A percentile compares a stretch with the other conserved stretches of the same genome.
Conservation (phyloP, 2,113 vertebrate genomes). For the Tachysurus fulvidraco region DNA sequence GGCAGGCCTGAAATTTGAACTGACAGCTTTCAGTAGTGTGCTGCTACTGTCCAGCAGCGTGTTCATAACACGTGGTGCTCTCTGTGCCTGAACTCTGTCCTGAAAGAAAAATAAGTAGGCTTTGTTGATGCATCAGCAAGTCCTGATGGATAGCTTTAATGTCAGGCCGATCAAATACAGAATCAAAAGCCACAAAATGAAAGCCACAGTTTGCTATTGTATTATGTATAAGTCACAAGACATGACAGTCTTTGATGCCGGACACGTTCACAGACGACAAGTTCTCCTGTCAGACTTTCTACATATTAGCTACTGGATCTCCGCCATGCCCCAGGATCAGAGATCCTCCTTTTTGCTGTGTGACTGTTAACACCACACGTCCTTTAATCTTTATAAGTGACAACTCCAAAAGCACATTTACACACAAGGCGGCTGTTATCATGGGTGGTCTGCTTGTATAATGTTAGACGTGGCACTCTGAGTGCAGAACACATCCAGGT, state of each 20-base stretch:
- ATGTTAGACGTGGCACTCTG: constrained; percentile 25
- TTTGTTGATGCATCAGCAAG: neutral
- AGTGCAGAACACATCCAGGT: neutral
- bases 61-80: neutral
- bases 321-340: neutral
- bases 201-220: constrained; percentile 6
- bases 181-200: constrained; percentile 16
- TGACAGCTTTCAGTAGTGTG: neutral
- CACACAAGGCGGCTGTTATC: constrained; percentile 27
- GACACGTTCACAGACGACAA: constrained; percentile 17
- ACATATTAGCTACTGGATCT: neutral
- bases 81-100: neutral
- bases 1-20: neutral
- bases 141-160: constrained; percentile 25
- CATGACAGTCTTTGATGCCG: constrained; percentile 31
- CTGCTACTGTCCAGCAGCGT: neutral
- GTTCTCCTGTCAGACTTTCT: constrained; percentile 13
- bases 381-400: constrained; percentile 49
- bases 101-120: neutral
- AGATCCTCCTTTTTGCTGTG: constrained; percentile 1
- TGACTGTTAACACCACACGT: constrained; percentile 14
- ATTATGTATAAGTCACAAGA: constrained; percentile 13
- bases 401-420: constrained; percentile 36
- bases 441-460: constrained; percentile 51
- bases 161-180: neutral